Conservation (phyloP, 2,797 vertebrate species). For the Melopsittacus undulatus region DNA sequence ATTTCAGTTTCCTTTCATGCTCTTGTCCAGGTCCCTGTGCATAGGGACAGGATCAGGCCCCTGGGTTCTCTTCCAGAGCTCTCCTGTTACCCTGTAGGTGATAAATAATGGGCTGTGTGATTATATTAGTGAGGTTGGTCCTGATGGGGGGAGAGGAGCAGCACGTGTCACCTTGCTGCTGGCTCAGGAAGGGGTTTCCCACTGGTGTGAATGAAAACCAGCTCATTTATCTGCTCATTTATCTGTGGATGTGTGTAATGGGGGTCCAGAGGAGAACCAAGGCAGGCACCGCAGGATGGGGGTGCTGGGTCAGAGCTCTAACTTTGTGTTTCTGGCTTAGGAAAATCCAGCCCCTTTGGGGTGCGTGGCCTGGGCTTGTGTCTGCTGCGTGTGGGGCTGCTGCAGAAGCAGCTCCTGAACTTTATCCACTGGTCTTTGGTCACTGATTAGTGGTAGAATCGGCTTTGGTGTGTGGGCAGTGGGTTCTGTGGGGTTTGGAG, state of each 20-base stretch:
- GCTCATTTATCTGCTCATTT: constrained; percentile 31
- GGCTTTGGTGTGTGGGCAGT: neutral
- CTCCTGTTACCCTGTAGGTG: neutral
- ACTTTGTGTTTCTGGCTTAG: neutral
- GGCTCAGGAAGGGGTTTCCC: constrained; percentile 42
- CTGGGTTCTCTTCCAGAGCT: neutral
- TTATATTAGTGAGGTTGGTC: constrained; percentile 35
- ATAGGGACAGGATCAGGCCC: neutral
- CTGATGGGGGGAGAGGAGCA: neutral
- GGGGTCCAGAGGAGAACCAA: neutral
- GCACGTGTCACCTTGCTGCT: constrained; percentile 50
- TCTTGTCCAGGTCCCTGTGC: neutral
- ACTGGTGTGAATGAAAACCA: constrained; percentile 46
- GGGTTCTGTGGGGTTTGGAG: neutral
- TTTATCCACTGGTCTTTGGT: neutral
- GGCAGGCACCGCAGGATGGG: neutral
- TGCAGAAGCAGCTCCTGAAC: neutral
- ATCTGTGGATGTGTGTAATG: neutral
- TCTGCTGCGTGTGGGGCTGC: neutral
- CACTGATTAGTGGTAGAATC: neutral
- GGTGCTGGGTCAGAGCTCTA: neutral
- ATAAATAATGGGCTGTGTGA: neutral
- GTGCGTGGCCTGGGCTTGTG: neutral
- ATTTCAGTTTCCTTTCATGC: neutral
- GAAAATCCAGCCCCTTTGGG: neutral